phyloP scores from a whole-genome alignment of 2,113 vertebrate genomes.

The Hemibagrus wyckioides region DNA sequence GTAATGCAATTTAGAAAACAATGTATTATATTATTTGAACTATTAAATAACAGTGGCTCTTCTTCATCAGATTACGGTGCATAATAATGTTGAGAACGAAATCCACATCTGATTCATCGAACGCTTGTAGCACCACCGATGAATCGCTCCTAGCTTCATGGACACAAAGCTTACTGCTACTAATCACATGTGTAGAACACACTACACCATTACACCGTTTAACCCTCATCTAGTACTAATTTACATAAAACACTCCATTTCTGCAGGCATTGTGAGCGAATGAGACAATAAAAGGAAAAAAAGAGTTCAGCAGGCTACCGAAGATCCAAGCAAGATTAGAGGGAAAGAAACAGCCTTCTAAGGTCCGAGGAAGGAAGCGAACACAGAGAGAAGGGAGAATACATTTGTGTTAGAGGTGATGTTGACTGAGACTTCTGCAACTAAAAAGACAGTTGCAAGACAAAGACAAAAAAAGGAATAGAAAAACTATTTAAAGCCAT shows the following conservation, averaged over 20 bases:
- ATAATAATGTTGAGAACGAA: neutral
- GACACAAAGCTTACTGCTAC: neutral
- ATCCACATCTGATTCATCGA: neutral
- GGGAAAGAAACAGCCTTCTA: neutral
- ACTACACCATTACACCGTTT: too few species aligned
- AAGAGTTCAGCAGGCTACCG: neutral
- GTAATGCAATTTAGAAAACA: too few species aligned
- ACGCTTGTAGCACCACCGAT: neutral
- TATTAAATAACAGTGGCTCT: neutral
- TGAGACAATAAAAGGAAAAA: constrained; percentile 4
- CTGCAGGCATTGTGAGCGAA: too few species aligned
- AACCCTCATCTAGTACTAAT: neutral
- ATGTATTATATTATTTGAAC: neutral
- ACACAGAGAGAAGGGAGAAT: neutral
- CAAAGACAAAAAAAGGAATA: neutral
- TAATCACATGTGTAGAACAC: neutral
- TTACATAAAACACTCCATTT: neutral
- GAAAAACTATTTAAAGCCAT: neutral
- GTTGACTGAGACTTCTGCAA: neutral
- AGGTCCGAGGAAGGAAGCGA: neutral
- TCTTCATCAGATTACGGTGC: neutral
- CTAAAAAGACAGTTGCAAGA: neutral
- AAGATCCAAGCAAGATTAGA: neutral
- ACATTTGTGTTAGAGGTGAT: neutral
- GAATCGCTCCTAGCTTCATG: neutral